These are phyloP conservation scores for Cyrtonyx montezumae DNA, from an alignment of 2,113 vertebrate species.

Conservation along the genomic window DNA sequence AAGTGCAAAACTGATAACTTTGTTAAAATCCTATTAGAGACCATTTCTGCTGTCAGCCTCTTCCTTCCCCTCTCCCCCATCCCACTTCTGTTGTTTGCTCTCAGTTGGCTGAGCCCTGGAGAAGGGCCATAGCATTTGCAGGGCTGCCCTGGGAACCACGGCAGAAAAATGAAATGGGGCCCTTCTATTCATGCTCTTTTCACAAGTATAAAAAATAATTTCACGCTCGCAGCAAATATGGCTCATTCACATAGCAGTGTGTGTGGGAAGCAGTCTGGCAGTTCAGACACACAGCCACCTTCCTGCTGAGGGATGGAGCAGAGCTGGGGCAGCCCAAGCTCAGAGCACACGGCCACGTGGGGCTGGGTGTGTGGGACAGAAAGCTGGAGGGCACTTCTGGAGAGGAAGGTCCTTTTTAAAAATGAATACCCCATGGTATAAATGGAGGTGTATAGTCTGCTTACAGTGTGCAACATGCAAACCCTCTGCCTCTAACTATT, in stretches of 20 bases:
- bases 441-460: neutral
- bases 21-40: neutral
- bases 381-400: slow-evolving; percentile 6
- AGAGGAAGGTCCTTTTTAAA: neutral
- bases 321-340: too few relatives aligned
- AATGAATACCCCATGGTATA: too few relatives aligned
- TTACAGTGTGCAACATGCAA: neutral
- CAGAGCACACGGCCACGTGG: neutral
- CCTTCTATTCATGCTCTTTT: neutral
- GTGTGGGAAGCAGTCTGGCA: neutral
- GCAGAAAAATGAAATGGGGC: neutral
- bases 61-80: accelerated
- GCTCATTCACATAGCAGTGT: neutral
- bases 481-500: neutral
- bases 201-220: neutral
- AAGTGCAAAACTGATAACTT: slow-evolving; percentile 27
- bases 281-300: neutral
- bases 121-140: neutral
- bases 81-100: neutral
- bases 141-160: neutral
- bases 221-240: neutral
- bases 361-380: neutral
- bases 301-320: too few relatives aligned
- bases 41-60: neutral
- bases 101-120: neutral